These are phyloP conservation scores for Macropodus opercularis DNA, from an alignment of 2,797 vertebrate species.

Conservation along the genomic window DNA sequence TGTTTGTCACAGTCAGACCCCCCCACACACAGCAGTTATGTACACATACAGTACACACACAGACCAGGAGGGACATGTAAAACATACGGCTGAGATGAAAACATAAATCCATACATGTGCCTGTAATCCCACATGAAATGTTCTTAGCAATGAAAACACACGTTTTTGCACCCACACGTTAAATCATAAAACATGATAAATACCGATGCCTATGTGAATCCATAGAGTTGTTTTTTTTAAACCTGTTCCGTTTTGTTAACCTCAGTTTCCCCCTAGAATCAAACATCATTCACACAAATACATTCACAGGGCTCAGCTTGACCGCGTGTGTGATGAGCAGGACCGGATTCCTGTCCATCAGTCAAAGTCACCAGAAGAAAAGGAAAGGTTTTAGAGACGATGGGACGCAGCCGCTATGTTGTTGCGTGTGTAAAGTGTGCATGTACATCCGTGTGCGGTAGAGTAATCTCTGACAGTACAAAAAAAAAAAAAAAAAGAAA, in stretches of 20 bases:
- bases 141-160: slow-evolving; percentile 31
- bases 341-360: slow-evolving; percentile 41
- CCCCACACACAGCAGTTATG: not conserved
- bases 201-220: slow-evolving; percentile 23
- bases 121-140: slow-evolving; percentile 33
- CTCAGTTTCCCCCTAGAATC: slow-evolving; percentile 22
- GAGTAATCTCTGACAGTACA: slow-evolving; percentile 54
- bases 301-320: slow-evolving; percentile 34
- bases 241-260: slow-evolving; percentile 25
- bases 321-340: slow-evolving; percentile 28
- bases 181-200: slow-evolving; percentile 22
- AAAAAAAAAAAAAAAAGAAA: slow-evolving; percentile 27
- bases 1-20: too few relatives aligned
- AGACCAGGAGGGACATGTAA: slow-evolving; percentile 9
- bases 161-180: slow-evolving; percentile 16
- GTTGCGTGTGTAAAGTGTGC: slow-evolving; percentile 39
- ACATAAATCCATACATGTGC: slow-evolving; percentile 34
- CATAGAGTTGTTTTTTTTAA: not conserved
- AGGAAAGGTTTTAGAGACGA: slow-evolving; percentile 30
- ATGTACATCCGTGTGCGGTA: slow-evolving; percentile 16
- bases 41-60: not conserved
- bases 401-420: slow-evolving; percentile 11
- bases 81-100: slow-evolving; percentile 19
- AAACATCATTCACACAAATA: slow-evolving; percentile 59
- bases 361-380: slow-evolving; percentile 52